Evolutionary conservation across 2,888 invertebrate species (phyloP).

Genomic region (Amiota minor): DNA sequence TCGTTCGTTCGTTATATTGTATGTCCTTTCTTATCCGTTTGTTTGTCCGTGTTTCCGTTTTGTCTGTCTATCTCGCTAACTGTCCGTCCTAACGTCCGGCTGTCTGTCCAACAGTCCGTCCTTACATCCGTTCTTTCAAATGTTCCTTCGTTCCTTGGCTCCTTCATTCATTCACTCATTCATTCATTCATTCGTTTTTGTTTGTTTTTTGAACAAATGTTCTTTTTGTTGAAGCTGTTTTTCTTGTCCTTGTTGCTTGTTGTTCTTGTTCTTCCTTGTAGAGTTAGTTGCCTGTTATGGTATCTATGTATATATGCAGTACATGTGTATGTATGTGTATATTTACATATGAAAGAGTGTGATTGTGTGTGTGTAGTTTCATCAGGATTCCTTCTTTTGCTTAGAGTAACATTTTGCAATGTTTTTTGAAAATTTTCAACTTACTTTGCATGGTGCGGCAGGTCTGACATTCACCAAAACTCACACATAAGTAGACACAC

Average conservation of each 20-base stretch:
- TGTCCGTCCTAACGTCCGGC: constrained; percentile 43
- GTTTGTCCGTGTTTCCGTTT: constrained; percentile 11
- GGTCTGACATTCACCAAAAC: neutral
- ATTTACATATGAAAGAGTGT: constrained; percentile 20
- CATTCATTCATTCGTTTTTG: constrained; percentile 53
- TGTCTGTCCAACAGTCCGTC: constrained; percentile 66
- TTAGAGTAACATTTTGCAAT: constrained; percentile 30
- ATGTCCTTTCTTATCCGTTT: constrained; percentile 19
- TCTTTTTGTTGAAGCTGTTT: constrained; percentile 34
- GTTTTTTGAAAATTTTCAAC: constrained; percentile 26
- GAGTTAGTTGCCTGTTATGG: neutral
- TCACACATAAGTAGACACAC: neutral
- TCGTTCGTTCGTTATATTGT: constrained; percentile 43
- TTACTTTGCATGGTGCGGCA: constrained; percentile 26
- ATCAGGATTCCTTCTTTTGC: constrained; percentile 25
- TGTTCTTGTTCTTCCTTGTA: no score
- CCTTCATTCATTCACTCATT: constrained; percentile 62
- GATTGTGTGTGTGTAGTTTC: constrained; percentile 48
- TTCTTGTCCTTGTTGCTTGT: constrained; percentile 5
- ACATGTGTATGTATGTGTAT: constrained; percentile 24
- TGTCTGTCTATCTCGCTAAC: constrained; percentile 23
- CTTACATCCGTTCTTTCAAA: constrained; percentile 66
- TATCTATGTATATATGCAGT: constrained; percentile 7
- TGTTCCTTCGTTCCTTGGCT: constrained; percentile 46
- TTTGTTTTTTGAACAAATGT: constrained; percentile 28